Evolutionary conservation across 2,888 invertebrate genomes (phyloP).

Genomic region (Hartigia nigra): DNA sequence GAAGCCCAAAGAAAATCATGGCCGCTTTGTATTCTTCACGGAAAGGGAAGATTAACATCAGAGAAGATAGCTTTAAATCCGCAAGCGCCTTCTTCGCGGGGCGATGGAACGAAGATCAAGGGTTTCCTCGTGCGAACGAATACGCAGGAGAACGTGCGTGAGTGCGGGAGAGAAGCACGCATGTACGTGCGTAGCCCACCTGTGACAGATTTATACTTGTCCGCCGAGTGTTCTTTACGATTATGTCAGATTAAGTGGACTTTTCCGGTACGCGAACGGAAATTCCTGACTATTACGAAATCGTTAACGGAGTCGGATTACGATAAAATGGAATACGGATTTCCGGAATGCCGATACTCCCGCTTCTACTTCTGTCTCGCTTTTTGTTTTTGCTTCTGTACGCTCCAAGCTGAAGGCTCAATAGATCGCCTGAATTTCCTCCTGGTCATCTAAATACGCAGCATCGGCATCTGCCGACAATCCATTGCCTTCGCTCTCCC

Average conservation of each 20-base stretch:
- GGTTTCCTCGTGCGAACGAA: neutral
- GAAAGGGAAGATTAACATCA: constrained; percentile 17
- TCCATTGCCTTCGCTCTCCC: neutral
- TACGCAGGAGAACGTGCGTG: constrained; percentile 8
- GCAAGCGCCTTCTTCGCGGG: constrained; percentile 10
- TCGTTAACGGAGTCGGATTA: neutral
- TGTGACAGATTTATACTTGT: constrained; percentile 13
- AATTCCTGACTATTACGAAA: neutral
- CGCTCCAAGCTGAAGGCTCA: neutral
- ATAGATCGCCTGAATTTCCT: no score
- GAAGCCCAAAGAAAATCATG: constrained; percentile 19
- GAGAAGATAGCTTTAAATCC: constrained; percentile 19
- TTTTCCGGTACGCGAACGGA: neutral
- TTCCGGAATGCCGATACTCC: neutral
- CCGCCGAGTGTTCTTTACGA: constrained; percentile 22
- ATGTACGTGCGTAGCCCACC: constrained; percentile 12
- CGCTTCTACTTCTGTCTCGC: no score
- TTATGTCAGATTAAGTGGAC: constrained; percentile 7
- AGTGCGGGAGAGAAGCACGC: neutral
- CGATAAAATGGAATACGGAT: neutral
- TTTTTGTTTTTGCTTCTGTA: neutral
- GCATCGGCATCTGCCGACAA: neutral
- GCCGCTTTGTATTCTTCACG: constrained; percentile 31
- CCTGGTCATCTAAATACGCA: neutral
- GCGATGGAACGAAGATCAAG: constrained; percentile 21